phyloP scores from a whole-genome alignment of 1,140 invertebrate genomes.

The Tetramorium simillimum region DNA sequence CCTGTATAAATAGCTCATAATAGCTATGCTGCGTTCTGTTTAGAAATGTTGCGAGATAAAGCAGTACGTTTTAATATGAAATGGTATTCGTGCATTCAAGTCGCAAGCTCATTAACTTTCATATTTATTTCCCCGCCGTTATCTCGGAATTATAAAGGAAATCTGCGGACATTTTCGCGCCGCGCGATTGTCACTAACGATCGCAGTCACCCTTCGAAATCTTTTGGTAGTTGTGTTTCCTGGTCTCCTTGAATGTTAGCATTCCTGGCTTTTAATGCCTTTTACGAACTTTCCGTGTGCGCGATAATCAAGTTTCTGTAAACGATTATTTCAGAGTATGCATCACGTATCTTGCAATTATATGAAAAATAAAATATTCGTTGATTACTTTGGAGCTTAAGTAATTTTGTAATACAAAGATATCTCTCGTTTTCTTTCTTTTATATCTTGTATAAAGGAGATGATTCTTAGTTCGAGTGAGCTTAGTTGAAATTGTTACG shows the following conservation, averaged over 20 bases:
- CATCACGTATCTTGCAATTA: neutral
- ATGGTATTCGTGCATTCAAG: neutral
- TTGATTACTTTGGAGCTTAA: neutral
- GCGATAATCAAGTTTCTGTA: slow-evolving; percentile 4
- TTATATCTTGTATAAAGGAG: neutral
- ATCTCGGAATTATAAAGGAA: slow-evolving; percentile 27
- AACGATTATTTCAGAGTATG: neutral
- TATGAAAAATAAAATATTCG: neutral
- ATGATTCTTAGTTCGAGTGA: neutral
- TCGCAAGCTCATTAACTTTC: slow-evolving; percentile 30
- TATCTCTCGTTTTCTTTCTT: neutral
- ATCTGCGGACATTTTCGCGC: slow-evolving; percentile 14
- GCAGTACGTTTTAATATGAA: neutral
- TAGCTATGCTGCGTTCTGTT: neutral
- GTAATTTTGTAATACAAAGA: neutral
- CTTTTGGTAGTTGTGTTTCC: slow-evolving; percentile 63
- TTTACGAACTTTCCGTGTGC: slow-evolving; percentile 61
- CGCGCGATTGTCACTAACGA: slow-evolving; percentile 41
- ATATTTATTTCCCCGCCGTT: slow-evolving; percentile 39
- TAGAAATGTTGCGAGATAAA: slow-evolving; percentile 20
- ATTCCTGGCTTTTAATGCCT: slow-evolving; percentile 60
- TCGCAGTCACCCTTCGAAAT: slow-evolving; percentile 43
- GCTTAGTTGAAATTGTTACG: neutral
- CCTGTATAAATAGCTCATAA: neutral
- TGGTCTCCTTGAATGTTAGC: slow-evolving; percentile 76